Evolutionary conservation across 2,888 invertebrate genomes (phyloP), one percentile per base, ranked within the genome.

Genomic region (Petrolisthes cinctipes): DNA sequence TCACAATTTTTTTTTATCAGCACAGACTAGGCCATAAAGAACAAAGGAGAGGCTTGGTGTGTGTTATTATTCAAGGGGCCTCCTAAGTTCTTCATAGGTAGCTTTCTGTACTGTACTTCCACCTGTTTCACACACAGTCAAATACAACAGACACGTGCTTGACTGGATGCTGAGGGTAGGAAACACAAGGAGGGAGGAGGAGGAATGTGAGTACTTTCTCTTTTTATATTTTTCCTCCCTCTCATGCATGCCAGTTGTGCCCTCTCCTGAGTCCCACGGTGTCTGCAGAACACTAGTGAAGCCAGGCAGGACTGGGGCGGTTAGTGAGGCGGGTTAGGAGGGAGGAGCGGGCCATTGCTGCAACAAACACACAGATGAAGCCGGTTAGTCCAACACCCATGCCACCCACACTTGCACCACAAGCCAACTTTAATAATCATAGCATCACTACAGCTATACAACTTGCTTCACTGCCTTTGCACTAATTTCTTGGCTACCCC

Each of bases 281-380:
- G 61, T 17, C 17, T 11, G 61, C 61, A 61, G 61, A 61, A 3
- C 61, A 37, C 87, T 88, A 88, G 81, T 88, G 87, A 84, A 88
- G 87, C 84, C 87, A 88, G 84, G 87, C 87, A 61, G 87, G 84
- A 57, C 87, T 84, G 84, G 87, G 87, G 23, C 87, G 83, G 83
- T 88, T 88, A 84, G 87, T 88, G 80, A 88, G 87, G 79, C 87
- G 87, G n/a, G 87, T 88, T 88, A 88, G 87, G 73, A 88, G 83
- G 83, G 87, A 73, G 53, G 87, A 73, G 79, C 87, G 87, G 75
- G 53, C 87, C 84, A 88, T 66, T 51, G 81, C 87, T 88, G 87
- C 81, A 88, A 86, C 54, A 79, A 20, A 6, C 14, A 81, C 54
- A 85, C 68, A 85, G 66, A 85, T 20, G 78, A 53, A 5, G 51